Evolutionary conservation across 2,797 vertebrate genomes (phyloP).

Genomic region (Pelobates cultripes): DNA sequence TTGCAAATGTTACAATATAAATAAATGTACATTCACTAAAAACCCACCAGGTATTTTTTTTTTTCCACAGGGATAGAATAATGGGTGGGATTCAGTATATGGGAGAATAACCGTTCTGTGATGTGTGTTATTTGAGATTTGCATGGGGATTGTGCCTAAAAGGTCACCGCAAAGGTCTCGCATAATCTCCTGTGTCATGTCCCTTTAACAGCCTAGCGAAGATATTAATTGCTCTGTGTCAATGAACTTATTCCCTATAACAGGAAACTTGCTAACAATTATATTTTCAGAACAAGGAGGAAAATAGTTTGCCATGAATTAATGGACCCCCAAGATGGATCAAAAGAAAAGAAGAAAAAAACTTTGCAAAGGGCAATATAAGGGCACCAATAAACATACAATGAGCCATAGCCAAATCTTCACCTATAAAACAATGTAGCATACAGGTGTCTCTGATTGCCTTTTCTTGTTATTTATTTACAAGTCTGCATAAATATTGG

Average conservation of each 20-base stretch:
- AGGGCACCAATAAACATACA: slow-evolving; percentile 38
- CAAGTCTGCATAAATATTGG: slow-evolving; percentile 9
- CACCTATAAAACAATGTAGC: slow-evolving; percentile 18
- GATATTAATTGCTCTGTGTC: slow-evolving; percentile 51
- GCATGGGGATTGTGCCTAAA: slow-evolving; percentile 27
- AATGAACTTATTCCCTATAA: slow-evolving; percentile 44
- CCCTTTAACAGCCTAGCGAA: slow-evolving; percentile 44
- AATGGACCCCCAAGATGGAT: slow-evolving; percentile 61
- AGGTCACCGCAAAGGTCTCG: slow-evolving; percentile 49
- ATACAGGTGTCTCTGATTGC: slow-evolving; percentile 16
- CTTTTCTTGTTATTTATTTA: slow-evolving; percentile 19
- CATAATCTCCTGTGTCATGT: slow-evolving; percentile 53
- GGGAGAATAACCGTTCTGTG: neutral
- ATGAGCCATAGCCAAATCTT: slow-evolving; percentile 35
- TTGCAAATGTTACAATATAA: too few species aligned
- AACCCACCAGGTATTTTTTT: too few species aligned
- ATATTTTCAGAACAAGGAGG: slow-evolving; percentile 51
- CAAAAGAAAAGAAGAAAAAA: slow-evolving; percentile 56
- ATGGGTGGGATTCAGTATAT: too few species aligned
- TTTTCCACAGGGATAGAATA: too few species aligned
- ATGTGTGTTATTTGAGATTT: slow-evolving; percentile 45
- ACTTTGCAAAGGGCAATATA: slow-evolving; percentile 16
- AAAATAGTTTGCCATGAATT: slow-evolving; percentile 37
- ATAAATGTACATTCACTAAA: too few species aligned
- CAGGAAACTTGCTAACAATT: slow-evolving; percentile 55